phyloP scores from a whole-genome alignment of 2,113 vertebrate species.

The Lutjanus erythropterus region DNA sequence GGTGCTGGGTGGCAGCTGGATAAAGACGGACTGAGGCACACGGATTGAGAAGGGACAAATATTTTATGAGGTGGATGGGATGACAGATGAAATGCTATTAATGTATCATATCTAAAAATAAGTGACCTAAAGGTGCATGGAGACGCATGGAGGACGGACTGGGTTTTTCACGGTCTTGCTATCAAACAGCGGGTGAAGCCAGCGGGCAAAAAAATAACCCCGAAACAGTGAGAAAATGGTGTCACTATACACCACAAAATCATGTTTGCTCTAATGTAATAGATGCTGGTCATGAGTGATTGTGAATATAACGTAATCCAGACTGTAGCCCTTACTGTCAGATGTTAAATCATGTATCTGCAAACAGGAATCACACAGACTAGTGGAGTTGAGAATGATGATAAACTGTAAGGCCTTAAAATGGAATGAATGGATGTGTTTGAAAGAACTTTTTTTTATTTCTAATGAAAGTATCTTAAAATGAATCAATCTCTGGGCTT shows the following conservation, averaged over 20 bases:
- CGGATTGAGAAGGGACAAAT: constrained; percentile 21
- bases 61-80: constrained; percentile 13
- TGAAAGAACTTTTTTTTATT: constrained; percentile 55
- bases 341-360: constrained; percentile 21
- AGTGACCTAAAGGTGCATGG: constrained; percentile 43
- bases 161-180: background rate
- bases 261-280: constrained; percentile 4
- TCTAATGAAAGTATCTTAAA: constrained; percentile 51
- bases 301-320: constrained; percentile 50
- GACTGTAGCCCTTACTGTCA: constrained; percentile 25
- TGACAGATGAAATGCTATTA: constrained; percentile 16
- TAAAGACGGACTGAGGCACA: background rate
- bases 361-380: constrained; percentile 1
- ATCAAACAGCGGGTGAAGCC: background rate
- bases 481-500: too few species aligned
- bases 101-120: constrained; percentile 29
- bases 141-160: constrained; percentile 1
- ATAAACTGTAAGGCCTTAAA: constrained; percentile 40
- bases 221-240: background rate
- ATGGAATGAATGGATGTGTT: constrained; percentile 30
- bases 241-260: background rate
- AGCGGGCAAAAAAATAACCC: background rate
- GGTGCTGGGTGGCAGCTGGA: background rate
- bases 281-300: constrained; percentile 19
- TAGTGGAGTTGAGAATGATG: background rate